phyloP scores from a whole-genome alignment of 2,888 invertebrate species.

The Lepidocyrtinus sp. region DNA sequence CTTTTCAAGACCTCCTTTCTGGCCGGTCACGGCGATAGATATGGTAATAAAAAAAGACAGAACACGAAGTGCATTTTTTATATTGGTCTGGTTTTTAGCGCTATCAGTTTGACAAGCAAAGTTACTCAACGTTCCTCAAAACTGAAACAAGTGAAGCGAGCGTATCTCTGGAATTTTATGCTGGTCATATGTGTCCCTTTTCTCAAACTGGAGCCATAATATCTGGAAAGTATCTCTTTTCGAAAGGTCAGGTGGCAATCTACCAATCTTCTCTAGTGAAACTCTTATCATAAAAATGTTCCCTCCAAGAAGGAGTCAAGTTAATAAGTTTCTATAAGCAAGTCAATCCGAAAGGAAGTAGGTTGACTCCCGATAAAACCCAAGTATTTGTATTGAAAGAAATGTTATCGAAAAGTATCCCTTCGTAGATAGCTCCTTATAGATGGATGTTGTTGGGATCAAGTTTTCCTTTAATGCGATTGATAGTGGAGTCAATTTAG shows the following conservation, averaged over 20 bases:
- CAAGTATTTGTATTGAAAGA: background rate
- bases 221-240: constrained; percentile 30
- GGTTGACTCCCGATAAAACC: background rate
- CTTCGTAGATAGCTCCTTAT: constrained; percentile 36
- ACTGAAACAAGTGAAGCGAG: constrained; percentile 7
- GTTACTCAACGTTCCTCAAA: constrained; percentile 50
- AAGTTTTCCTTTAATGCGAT: constrained; percentile 46
- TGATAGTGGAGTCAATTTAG: constrained; percentile 34
- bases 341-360: background rate
- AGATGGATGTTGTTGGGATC: constrained; percentile 36
- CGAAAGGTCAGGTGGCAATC: constrained; percentile 35
- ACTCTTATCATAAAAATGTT: background rate
- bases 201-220: constrained; percentile 20
- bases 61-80: constrained; percentile 22
- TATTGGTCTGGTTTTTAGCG: constrained; percentile 16
- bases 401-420: constrained; percentile 10
- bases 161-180: constrained; percentile 24
- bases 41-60: constrained; percentile 28
- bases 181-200: constrained; percentile 19
- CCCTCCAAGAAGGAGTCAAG: background rate
- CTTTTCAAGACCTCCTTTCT: constrained; percentile 21
- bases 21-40: constrained; percentile 37
- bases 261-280: background rate
- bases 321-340: too few species aligned
- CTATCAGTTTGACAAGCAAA: constrained; percentile 59